These are phyloP conservation scores for Phrynosoma platyrhinos DNA, from an alignment of 2,113 vertebrate genomes.

Conservation along the genomic window DNA sequence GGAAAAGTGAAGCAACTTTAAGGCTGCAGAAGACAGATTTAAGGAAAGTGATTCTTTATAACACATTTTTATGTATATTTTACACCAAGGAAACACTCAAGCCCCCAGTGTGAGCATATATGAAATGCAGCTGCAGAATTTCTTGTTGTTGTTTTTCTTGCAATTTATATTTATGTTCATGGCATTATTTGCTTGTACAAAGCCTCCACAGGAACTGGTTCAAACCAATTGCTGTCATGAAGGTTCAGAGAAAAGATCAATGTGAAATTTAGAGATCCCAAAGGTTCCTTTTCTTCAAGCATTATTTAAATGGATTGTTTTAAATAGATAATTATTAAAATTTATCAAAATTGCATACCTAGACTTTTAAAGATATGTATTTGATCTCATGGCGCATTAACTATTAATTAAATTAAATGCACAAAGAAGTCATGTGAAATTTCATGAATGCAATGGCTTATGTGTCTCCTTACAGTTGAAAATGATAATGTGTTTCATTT, in stretches of 20 bases:
- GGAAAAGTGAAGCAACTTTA: neutral
- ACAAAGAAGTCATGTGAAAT: constrained; percentile 15
- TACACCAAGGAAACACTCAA: too few species aligned
- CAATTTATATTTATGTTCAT: neutral
- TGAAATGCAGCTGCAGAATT: neutral
- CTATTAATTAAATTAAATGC: constrained; percentile 41
- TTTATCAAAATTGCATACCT: constrained; percentile 46
- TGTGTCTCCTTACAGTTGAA: neutral
- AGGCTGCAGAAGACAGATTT: neutral
- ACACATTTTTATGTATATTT: too few species aligned
- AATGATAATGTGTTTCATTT: neutral
- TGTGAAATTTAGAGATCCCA: neutral
- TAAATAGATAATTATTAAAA: neutral
- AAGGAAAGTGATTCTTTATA: neutral
- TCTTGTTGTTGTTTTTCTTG: neutral
- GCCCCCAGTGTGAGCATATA: neutral
- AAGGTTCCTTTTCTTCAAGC: too few species aligned
- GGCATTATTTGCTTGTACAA: neutral
- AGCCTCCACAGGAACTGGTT: neutral
- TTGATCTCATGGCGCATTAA: constrained; percentile 49
- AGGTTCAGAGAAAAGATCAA: neutral
- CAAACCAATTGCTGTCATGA: neutral
- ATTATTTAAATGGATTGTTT: too few species aligned
- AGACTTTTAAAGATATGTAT: constrained; percentile 43
- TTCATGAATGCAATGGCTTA: neutral